Evolutionary conservation across 2,113 vertebrate genomes (phyloP).

Genomic region (Dicaeum eximium): DNA sequence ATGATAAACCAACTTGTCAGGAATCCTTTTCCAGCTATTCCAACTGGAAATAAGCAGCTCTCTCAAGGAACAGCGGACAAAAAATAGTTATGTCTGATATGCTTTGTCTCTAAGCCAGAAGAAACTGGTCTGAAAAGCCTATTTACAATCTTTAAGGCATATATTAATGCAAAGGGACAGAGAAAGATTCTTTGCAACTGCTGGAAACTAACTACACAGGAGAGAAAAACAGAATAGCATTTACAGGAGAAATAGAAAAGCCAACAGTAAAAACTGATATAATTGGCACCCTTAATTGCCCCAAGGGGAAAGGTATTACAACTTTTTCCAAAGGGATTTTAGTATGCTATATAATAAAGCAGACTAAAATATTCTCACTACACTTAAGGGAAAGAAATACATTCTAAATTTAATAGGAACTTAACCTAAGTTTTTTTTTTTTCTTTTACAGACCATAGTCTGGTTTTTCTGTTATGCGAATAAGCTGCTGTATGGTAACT

Average conservation of each 20-base stretch:
- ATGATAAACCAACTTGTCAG: conserved; percentile 34
- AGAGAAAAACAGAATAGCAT: background rate
- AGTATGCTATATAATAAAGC: background rate
- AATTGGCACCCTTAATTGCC: background rate
- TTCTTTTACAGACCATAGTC: background rate
- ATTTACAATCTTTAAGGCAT: background rate
- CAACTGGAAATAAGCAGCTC: conserved; percentile 16
- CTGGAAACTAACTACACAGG: background rate
- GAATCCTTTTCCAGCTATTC: conserved; percentile 1
- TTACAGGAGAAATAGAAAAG: background rate
- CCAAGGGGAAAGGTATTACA: background rate
- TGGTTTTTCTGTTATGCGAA: background rate
- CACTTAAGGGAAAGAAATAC: background rate
- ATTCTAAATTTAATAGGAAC: background rate
- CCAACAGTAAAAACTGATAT: background rate
- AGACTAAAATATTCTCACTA: background rate
- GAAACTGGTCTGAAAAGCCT: background rate
- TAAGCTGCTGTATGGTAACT: background rate
- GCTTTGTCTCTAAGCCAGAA: background rate
- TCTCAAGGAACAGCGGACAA: background rate
- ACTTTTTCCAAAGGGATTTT: background rate
- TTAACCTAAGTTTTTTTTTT: background rate
- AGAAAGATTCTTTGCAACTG: background rate
- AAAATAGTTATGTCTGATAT: background rate
- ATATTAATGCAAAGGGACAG: background rate